Base-by-base conservation (phyloP, 2,797 vertebrate species). In the Rhabdomys pumilio region DNA sequence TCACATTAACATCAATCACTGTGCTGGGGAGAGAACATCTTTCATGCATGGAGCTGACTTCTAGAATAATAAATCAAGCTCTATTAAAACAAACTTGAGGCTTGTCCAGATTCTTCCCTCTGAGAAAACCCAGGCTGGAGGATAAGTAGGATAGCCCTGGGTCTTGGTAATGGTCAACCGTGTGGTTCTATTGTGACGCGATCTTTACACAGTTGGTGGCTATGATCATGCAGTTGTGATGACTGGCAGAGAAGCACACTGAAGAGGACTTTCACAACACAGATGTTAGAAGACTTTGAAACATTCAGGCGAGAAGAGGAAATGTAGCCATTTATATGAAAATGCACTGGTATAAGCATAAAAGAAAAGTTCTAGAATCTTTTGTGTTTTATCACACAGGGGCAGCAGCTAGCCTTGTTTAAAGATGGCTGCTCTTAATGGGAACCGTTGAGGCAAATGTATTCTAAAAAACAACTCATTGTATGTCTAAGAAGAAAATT, bases 71-170 rank as follows among this genome's bases (percentile, higher is more conserved):
- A 90, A 73, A 73, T 75, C 24, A 87, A 15, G 81, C 87, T 93
- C 75, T 72, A 55, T 67, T 92, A 69, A 80, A 86, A 72, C 34
- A 83, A 90, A 89, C 50, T 38, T 47, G 53, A 94, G 69, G 0
- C 88, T 95, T 55, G n/a, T 90, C 63, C 63, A 95, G 80, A 84
- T 50, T 91, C 50, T 76, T 77, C 34, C 41, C 47, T 73, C 22
- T 63, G 79, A 95, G 93, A 91, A 89, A 90, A 93, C 24, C 72
- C 77, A 86, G 73, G 63, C 50, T 44, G 50, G 38, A 81, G 75
- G 69, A 59, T 86, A 92, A 96, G 81, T 59, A 73, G 65, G 59
- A 20, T 34, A 73, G 10, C 44, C 44, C 57, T 55, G 69, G 55
- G 61, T 38, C 90, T 94, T 81, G 29, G 59, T 19, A 2, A 41